phyloP scores from a whole-genome alignment of 2,888 invertebrate species.

The Drepana falcataria region DNA sequence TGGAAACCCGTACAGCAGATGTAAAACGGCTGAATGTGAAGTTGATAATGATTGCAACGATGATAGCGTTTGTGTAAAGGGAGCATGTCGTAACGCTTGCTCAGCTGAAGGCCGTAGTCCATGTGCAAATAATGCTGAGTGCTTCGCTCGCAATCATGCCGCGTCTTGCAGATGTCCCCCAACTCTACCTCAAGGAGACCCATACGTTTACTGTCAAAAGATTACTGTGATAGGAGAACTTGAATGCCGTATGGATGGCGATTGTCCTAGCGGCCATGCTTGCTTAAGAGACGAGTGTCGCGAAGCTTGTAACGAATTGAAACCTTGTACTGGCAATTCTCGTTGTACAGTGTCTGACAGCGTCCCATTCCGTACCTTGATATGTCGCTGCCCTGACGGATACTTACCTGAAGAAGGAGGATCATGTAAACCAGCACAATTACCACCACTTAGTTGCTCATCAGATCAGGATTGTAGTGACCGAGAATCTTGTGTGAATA shows the following conservation, averaged over 20 bases:
- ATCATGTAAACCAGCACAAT: constrained; percentile 84
- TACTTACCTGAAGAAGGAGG: constrained; percentile 89
- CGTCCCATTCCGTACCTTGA: constrained; percentile 90
- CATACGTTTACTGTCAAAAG: constrained; percentile 85
- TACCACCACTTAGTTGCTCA: constrained; percentile 87
- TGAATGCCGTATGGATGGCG: constrained; percentile 86
- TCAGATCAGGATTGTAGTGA: constrained; percentile 88
- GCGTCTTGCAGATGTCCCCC: constrained; percentile 91
- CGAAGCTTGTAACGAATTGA: constrained; percentile 86
- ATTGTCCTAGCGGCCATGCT: constrained; percentile 89
- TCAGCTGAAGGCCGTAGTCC: constrained; percentile 80
- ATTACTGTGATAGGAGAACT: constrained; percentile 72
- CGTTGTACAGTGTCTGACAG: constrained; percentile 91
- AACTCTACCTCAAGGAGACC: constrained; percentile 87
- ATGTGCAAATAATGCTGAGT: constrained; percentile 90
- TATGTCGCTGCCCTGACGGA: constrained; percentile 91
- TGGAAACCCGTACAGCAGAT: constrained; percentile 89
- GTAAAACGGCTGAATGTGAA: constrained; percentile 88
- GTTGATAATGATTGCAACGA: constrained; percentile 88
- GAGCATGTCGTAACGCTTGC: constrained; percentile 90
- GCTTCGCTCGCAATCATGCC: constrained; percentile 88
- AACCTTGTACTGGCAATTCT: constrained; percentile 86
- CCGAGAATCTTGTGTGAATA: constrained; percentile 90
- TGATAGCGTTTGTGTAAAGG: constrained; percentile 84
- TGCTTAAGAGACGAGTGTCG: constrained; percentile 88